Percentiles rank a stretch among this genome's conserved stretches.
Evolutionary conservation across 2,888 invertebrate species (phyloP).

Genomic region (Spialia ferax): DNA sequence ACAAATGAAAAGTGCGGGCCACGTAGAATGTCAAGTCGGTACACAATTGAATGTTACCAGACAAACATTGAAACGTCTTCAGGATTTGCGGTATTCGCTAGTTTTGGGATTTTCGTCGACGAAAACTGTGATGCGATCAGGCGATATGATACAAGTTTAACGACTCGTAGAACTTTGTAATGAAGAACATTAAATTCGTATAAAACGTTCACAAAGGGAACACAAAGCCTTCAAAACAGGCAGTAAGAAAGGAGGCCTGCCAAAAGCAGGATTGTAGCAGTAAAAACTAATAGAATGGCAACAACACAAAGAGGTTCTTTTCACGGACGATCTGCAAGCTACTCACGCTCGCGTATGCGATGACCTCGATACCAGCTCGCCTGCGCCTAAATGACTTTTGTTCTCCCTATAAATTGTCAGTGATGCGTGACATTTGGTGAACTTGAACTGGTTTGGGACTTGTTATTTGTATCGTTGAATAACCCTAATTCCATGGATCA

Average conservation of each 20-base stretch:
- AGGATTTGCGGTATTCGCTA: slow-evolving; percentile 12
- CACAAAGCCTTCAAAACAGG: slow-evolving; percentile 2
- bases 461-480: slow-evolving; percentile 8
- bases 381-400: slow-evolving; percentile 49
- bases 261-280: slow-evolving; percentile 51
- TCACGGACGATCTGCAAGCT: slow-evolving; percentile 48
- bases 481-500: slow-evolving; percentile 17
- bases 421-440: slow-evolving; percentile 38
- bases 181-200: slow-evolving; percentile 14
- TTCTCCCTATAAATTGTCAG: slow-evolving; percentile 46
- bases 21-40: slow-evolving; percentile 36
- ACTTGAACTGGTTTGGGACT: slow-evolving; percentile 35
- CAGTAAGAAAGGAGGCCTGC: slow-evolving; percentile 17
- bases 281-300: slow-evolving; percentile 64
- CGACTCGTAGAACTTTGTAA: background rate
- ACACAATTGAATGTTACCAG: slow-evolving; percentile 31
- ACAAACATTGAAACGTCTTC: slow-evolving; percentile 30
- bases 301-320: slow-evolving; percentile 63
- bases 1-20: slow-evolving; percentile 64
- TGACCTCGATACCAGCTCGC: slow-evolving; percentile 56
- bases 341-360: slow-evolving; percentile 55
- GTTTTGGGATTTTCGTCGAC: slow-evolving; percentile 14
- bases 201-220: background rate
- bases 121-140: slow-evolving; percentile 24
- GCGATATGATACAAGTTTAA: slow-evolving; percentile 9